phyloP scores from a whole-genome alignment of 2,888 invertebrate genomes.

The Zygothrica quintamaculata region DNA sequence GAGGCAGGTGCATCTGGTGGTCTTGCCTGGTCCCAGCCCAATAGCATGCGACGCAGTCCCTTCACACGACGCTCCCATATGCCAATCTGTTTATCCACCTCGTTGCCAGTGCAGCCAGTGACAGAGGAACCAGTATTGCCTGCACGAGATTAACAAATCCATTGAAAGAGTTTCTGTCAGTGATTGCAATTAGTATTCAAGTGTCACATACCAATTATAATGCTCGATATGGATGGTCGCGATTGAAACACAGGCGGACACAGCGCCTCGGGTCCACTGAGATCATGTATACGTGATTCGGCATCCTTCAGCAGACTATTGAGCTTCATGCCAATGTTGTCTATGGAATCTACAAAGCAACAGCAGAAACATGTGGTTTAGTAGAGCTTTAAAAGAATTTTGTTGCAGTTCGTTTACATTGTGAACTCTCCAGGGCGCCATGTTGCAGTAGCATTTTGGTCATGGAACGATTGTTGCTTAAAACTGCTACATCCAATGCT shows the following conservation, averaged over 20 bases:
- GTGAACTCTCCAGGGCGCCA: conserved; percentile 93
- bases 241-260: conserved; percentile 82
- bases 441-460: conserved; percentile 95
- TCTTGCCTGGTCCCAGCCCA: conserved; percentile 94
- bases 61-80: conserved; percentile 91
- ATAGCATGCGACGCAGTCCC: conserved; percentile 88
- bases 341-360: conserved; percentile 82
- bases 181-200: background rate
- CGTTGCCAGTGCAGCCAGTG: conserved; percentile 90
- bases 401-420: conserved; percentile 89
- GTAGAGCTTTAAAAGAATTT: no score
- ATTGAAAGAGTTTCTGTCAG: background rate
- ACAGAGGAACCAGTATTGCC: conserved; percentile 85
- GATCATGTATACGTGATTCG: conserved; percentile 92
- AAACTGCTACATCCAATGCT: conserved; percentile 95
- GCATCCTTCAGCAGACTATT: conserved; percentile 92
- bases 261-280: conserved; percentile 86
- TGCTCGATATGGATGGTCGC: conserved; percentile 86
- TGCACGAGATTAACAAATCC: conserved; percentile 33
- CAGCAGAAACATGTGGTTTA: no score
- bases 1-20: conserved; percentile 93
- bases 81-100: conserved; percentile 92
- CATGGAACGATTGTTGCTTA: conserved; percentile 94
- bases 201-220: conserved; percentile 85
- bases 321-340: conserved; percentile 91